Evolutionary conservation across 2,888 invertebrate genomes (phyloP).

Genomic region (Pandemis cinnamomeana): DNA sequence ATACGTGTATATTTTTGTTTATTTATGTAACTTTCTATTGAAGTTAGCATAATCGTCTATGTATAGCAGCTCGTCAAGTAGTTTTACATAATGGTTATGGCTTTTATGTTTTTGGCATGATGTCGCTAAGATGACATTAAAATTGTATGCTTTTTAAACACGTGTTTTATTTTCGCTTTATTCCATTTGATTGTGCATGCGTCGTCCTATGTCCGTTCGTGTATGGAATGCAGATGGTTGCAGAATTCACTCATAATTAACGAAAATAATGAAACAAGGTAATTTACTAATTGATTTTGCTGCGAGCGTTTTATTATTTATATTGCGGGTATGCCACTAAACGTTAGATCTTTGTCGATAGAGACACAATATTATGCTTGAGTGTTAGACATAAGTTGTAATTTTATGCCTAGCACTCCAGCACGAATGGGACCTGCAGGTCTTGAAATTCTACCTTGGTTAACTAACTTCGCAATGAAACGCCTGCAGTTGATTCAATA

Average conservation of each 20-base stretch:
- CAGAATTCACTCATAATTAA: constrained; percentile 70
- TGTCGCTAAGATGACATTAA: constrained; percentile 80
- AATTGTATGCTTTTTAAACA: constrained; percentile 80
- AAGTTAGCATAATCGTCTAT: constrained; percentile 71
- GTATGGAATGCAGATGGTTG: constrained; percentile 75
- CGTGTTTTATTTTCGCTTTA: constrained; percentile 59
- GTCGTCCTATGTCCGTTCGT: constrained; percentile 53
- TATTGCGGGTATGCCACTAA: not conserved
- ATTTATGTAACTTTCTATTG: constrained; percentile 78
- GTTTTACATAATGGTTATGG: constrained; percentile 69
- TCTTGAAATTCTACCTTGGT: too few relatives aligned
- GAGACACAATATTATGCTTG: too few relatives aligned
- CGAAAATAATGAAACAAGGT: constrained; percentile 32
- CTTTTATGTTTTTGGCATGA: constrained; percentile 79
- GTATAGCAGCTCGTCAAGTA: constrained; percentile 68
- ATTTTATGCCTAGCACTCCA: too few relatives aligned
- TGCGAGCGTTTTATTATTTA: not conserved
- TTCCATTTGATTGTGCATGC: constrained; percentile 71
- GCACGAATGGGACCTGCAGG: too few relatives aligned
- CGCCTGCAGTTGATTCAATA: too few relatives aligned
- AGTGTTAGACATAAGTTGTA: too few relatives aligned
- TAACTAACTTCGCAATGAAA: too few relatives aligned
- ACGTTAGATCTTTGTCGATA: too few relatives aligned
- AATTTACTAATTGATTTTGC: constrained; percentile 3
- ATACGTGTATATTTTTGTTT: constrained; percentile 71